Base-by-base conservation (phyloP, 2,888 invertebrate genomes). In the Steinernema scapterisci region DNA sequence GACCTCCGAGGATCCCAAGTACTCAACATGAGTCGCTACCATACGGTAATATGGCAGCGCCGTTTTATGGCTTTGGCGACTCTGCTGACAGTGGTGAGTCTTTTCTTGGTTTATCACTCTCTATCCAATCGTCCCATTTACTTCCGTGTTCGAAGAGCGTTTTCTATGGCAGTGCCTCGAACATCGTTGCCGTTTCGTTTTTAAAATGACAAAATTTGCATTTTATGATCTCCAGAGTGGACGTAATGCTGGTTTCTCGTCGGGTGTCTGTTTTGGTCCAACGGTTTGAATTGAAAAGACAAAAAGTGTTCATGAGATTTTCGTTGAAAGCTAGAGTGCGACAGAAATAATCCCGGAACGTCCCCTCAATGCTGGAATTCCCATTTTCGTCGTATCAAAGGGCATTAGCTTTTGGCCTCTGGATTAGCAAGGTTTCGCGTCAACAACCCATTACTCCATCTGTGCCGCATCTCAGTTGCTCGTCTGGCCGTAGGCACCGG, bases 1-100 rank as follows among this genome's bases (percentile, higher is more conserved):
- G 84, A 84, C 75, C 80, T 83, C 70, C 77, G 80, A n/a, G 85
- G 81, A 70, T 82, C 84, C 21, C 84, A 84, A 73, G 77, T 84
- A 23, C 80, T 86, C 77, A 86, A 86, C 75, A 77, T 81, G 78
- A 75, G 82, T 46, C 78, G 81, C 16, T 86, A 86, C 75, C 79
- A 83, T 70, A 75, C 77, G 44, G 79, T 86, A 44, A 75, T 84
- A 31, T 84, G 85, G 78, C 82, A 80, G 45, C 72, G 83, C 6
- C 54, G 79, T 21, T 75, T 79, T 70, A 79, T 83, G 77, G 78
- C 78, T 9, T 16, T 75, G 1, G 77, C 76, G 16, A 78, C 78
- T 23, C 16, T 75, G 23, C 72, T 80, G 19, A 78, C 79, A 21
- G 72, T 80, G 31, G 81, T 81, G 48, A 38, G 77, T 54, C 43